These are phyloP conservation scores for Recurvirostra avosetta DNA, from an alignment of 2,113 vertebrate species.

Conservation along the genomic window DNA sequence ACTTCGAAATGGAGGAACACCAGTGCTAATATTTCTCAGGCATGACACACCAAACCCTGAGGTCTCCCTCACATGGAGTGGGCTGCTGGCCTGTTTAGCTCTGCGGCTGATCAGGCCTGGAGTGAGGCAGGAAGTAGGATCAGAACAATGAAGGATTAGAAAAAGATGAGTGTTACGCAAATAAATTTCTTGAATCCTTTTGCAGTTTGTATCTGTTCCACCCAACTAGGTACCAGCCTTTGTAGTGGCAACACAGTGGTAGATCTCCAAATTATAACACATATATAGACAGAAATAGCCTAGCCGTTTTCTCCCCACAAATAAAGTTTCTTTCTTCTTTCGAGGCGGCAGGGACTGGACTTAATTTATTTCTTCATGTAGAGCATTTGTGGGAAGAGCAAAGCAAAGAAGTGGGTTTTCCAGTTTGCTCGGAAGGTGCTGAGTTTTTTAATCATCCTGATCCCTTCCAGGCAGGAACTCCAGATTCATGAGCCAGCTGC, in stretches of 20 bases:
- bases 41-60: neutral
- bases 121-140: neutral
- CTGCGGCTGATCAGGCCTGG: neutral
- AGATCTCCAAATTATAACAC: neutral
- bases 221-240: neutral
- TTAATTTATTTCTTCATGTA: conserved; percentile 40
- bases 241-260: neutral
- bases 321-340: neutral
- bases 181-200: neutral
- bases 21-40: neutral
- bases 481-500: conserved; percentile 49
- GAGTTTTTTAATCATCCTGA: conserved; percentile 63
- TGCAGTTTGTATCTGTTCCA: neutral
- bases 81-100: neutral
- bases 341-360: neutral
- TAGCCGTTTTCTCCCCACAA: neutral
- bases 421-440: conserved; percentile 51
- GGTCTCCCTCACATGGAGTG: neutral
- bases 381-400: conserved; percentile 11
- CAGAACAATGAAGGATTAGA: neutral
- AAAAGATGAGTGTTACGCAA: neutral
- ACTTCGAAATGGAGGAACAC: neutral
- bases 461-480: conserved; percentile 56
- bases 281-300: neutral
- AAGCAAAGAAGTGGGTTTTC: conserved; percentile 35